A percentile compares a stretch with the other conserved stretches of the same genome.
Conservation (phyloP, 2,797 vertebrate species). For the Poeciliopsis presidionis region DNA sequence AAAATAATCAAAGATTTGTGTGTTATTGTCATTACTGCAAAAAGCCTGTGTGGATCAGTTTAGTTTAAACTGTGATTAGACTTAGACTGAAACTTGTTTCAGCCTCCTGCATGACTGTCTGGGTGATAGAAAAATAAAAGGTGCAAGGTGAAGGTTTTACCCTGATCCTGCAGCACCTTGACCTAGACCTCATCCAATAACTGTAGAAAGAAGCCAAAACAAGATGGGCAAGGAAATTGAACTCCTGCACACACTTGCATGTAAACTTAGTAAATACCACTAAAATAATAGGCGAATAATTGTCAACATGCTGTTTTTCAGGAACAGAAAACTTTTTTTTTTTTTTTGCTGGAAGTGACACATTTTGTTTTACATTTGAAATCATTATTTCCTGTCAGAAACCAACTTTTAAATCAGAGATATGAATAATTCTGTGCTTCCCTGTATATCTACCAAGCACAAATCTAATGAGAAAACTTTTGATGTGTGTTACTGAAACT, state of each 20-base stretch:
- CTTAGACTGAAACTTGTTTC: neutral
- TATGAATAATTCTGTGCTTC: neutral
- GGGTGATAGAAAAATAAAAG: neutral
- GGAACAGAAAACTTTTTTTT: neutral
- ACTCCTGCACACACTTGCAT: neutral
- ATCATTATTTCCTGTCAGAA: neutral
- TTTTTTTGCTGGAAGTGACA: neutral
- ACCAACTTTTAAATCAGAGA: neutral
- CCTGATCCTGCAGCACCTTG: neutral
- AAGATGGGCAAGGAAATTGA: neutral
- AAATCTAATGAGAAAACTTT: neutral
- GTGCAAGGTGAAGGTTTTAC: neutral
- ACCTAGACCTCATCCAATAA: neutral
- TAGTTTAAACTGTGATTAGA: neutral
- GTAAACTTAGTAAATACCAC: neutral
- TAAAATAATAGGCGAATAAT: neutral
- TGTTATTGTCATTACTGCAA: neutral
- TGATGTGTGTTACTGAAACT: neutral
- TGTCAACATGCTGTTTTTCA: neutral
- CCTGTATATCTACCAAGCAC: neutral
- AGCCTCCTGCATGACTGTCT: neutral
- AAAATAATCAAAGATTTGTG: neutral
- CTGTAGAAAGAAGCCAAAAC: constrained; percentile 1
- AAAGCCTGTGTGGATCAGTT: neutral
- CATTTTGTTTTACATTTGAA: neutral